These are phyloP conservation scores for Nyctalus aviator DNA, from an alignment of 2,797 vertebrate species.

Conservation along the genomic window DNA sequence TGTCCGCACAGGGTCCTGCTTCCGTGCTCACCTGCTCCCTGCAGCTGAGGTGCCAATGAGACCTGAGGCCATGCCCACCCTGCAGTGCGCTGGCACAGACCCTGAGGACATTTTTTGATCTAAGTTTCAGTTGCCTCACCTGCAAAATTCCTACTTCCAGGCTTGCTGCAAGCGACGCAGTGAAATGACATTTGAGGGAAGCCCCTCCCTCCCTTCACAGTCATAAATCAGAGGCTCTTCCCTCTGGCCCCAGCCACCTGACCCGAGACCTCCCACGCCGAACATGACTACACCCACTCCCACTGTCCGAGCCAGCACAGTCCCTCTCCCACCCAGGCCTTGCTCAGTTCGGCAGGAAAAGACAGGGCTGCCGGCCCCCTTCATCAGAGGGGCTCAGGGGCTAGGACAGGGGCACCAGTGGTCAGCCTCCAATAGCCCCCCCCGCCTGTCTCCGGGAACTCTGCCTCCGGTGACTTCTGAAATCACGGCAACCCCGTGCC, in stretches of 20 bases:
- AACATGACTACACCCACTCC: not conserved
- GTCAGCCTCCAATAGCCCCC: not conserved
- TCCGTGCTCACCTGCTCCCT: not conserved
- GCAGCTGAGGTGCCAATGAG: not conserved
- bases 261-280: accelerated
- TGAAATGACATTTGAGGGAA: not conserved
- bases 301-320: not conserved
- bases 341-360: not conserved
- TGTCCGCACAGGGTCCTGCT: not conserved
- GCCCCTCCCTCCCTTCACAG: not conserved
- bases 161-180: not conserved
- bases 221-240: not conserved
- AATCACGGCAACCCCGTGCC: not conserved
- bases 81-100: not conserved
- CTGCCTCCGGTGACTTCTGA: no score
- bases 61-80: not conserved
- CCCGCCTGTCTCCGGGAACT: not conserved
- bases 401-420: no score
- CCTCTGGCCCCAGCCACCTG: not conserved
- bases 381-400: not conserved
- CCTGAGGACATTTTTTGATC: not conserved
- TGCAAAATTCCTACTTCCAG: not conserved
- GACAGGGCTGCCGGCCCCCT: not conserved
- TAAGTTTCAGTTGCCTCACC: not conserved
- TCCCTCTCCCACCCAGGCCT: not conserved